A percentile compares a stretch with the other conserved stretches of the same genome.
phyloP scores from a whole-genome alignment of 2,888 invertebrate genomes.

The Pachydiplax longipennis region DNA sequence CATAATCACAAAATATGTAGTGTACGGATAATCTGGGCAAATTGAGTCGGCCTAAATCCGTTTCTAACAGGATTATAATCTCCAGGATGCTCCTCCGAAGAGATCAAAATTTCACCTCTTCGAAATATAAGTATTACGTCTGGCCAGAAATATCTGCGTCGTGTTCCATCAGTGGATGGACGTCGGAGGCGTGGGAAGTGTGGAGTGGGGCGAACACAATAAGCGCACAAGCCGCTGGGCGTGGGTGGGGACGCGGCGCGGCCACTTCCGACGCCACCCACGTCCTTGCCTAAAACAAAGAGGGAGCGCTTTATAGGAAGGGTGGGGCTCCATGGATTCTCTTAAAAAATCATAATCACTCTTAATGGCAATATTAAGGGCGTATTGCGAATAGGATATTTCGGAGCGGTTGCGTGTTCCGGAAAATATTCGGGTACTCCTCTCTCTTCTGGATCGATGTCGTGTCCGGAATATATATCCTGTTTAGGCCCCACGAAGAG shows the following conservation, averaged over 20 bases:
- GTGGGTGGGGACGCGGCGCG: slow-evolving; percentile 2
- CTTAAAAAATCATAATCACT: background rate
- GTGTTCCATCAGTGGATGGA: background rate
- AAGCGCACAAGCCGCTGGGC: slow-evolving; percentile 17
- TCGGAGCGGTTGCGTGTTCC: background rate
- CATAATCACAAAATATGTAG: too few species aligned
- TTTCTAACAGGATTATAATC: too few species aligned
- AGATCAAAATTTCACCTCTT: too few species aligned
- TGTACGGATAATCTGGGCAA: too few species aligned
- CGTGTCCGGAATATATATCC: too few species aligned
- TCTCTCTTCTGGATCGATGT: too few species aligned
- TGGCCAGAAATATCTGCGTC: too few species aligned
- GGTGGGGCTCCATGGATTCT: background rate
- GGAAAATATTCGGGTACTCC: background rate
- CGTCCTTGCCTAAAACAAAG: background rate
- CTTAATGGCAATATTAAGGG: background rate
- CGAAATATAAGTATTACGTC: too few species aligned
- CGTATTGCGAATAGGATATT: background rate
- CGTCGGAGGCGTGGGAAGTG: slow-evolving; percentile 15
- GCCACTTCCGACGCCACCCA: background rate
- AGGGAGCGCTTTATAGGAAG: background rate
- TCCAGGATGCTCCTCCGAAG: too few species aligned
- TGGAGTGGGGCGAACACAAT: background rate
- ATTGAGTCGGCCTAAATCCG: too few species aligned
- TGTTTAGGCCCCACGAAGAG: too few species aligned